Evolutionary conservation across 2,888 invertebrate species (phyloP), one percentile per base, ranked within the genome.

Genomic region (Neoscelio sp.): DNA sequence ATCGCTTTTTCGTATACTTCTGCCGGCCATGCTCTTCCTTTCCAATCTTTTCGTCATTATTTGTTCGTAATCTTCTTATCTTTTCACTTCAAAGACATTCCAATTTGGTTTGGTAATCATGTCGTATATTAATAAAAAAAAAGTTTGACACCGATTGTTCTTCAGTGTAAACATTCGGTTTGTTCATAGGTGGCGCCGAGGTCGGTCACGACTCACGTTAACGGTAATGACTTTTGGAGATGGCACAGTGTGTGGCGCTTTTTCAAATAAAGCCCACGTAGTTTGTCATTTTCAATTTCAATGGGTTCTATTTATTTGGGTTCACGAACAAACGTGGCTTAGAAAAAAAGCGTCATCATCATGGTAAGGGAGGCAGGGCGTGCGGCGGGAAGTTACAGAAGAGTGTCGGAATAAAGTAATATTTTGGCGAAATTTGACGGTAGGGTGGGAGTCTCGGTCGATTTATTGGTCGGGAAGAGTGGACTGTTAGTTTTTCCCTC

Each of bases 401-500:
- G 67, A 78, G 70, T 70, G 76, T 73, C 52, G 67, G 76, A 62
- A 56, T 77, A 60, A 65, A 76, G 68, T 77, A 80, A 77, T 80
- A 74, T 77, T 77, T 77, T 48, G 68, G 62, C 46, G 64, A 68
- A 76, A 76, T 65, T 76, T 76, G 71, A 70, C 56, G 67, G n/a
- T n/a, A n/a, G n/a, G n/a, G n/a, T n/a, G n/a, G n/a, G 73, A 74
- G 77, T 71, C 52, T 58, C 60, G 62, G 60, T 71, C 67, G 71
- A 80, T 76, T 80, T 80, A 80, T 80, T 80, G 80, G 73, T 58
- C 52, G 70, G 68, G 50, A 73, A 73, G 64, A 74, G 67, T 52
- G 74, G 78, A 80, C 82, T 83, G 85, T 85, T 86, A 86, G 82
- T 87, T 87, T 88, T 87, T 88, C 87, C 84, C 86, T 79, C 87